Base-by-base conservation (phyloP, 2,888 invertebrate species). In the Pheosia tremula region DNA sequence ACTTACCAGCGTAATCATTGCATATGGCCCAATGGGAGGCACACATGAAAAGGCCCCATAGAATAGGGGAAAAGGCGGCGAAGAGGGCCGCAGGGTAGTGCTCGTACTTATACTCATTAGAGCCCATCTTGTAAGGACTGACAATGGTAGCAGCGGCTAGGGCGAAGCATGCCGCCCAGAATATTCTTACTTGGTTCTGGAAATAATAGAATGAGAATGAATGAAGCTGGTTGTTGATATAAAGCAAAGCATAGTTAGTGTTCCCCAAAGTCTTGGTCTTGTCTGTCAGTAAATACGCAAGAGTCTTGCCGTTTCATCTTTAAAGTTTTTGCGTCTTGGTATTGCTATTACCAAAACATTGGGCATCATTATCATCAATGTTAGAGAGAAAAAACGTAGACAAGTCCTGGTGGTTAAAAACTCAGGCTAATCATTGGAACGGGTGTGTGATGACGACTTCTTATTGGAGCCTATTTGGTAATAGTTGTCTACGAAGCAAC, bases 1-100 rank as follows among this genome's bases (percentile, higher is more conserved):
- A 77, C 83, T 78, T 80, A 95, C 95, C 94, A 74, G 94, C 91
- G 74, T 94, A 91, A 63, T 94, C 91, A 68, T 93, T 93, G 68
- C 90, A 90, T 57, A 94, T 90, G 1, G 94, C 94, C 89, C 95
- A 94, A 65, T 95, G 94, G 0, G 89, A 83, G 76, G 91, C 87
- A 50, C 91, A 87, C 79, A 95, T 87, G 69, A 92, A 94, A 37
- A 90, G 5, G 0, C 95, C 94, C 95, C 95, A 95, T 47, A 94
- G 68, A 4, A 95, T 89, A 0, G 95, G 95, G 0, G 95, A 91
- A 67, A 95, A 82, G 0, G 95, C 94, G 0, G 94, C 92, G 77
- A 95, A 95, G 55, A 94, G 53, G 0, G 95, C 95, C 0, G 95
- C 94, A 0, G 94, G 91, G 0, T 81, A 77, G 58, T 87, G 90